Evolutionary conservation across 1,140 invertebrate species (phyloP).

Genomic region (Drosophila sp.): DNA sequence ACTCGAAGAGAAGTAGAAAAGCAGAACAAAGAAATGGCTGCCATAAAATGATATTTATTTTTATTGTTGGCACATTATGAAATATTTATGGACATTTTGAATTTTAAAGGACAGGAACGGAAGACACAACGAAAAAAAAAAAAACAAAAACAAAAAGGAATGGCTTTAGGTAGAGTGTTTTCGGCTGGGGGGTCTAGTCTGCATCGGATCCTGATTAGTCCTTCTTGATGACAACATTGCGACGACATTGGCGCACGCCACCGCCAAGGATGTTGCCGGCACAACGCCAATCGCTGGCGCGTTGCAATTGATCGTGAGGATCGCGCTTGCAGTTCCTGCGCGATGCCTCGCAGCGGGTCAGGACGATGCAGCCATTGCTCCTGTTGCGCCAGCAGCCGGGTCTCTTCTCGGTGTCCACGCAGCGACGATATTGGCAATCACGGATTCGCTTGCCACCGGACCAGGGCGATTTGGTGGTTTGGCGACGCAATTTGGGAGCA

Average conservation of each 20-base stretch:
- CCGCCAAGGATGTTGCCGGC: constrained; percentile 11
- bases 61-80: constrained; percentile 77
- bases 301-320: constrained; percentile 30
- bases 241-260: constrained; percentile 25
- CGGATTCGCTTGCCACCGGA: constrained; percentile 17
- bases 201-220: constrained; percentile 25
- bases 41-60: constrained; percentile 80
- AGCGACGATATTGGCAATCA: constrained; percentile 31
- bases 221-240: constrained; percentile 20
- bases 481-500: background rate
- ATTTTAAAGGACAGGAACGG: constrained; percentile 42
- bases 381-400: constrained; percentile 38
- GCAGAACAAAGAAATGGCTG: constrained; percentile 55
- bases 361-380: constrained; percentile 27
- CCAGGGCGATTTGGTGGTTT: background rate
- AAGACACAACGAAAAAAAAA: background rate
- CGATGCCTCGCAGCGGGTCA: constrained; percentile 42
- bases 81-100: constrained; percentile 74
- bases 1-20: constrained; percentile 25
- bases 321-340: constrained; percentile 29
- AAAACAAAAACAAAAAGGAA: background rate
- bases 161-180: background rate
- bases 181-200: too few species aligned
- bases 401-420: constrained; percentile 40
- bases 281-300: constrained; percentile 33